These are phyloP conservation scores for Stigmatopora nigra DNA, from an alignment of 2,113 vertebrate species.

Conservation along the genomic window DNA sequence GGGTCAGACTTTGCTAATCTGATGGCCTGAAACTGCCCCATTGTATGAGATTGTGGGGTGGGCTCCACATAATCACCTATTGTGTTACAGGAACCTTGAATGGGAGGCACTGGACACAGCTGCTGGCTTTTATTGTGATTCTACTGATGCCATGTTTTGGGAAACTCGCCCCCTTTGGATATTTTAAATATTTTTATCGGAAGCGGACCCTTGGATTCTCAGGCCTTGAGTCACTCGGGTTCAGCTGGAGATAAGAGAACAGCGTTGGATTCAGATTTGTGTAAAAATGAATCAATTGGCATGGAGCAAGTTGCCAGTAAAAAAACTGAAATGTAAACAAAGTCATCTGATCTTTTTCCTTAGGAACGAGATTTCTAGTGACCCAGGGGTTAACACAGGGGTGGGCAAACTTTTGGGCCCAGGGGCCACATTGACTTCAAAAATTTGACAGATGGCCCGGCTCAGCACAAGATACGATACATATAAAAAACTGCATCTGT, in stretches of 20 bases:
- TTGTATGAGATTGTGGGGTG: constrained; percentile 45
- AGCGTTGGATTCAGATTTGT: no score
- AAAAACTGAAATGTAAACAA: no score
- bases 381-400: no score
- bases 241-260: background rate
- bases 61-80: constrained; percentile 67
- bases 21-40: constrained; percentile 49
- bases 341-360: no score
- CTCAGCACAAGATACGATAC: no score
- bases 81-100: constrained; percentile 58
- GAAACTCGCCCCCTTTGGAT: background rate
- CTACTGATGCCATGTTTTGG: constrained; percentile 5
- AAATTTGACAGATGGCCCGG: no score
- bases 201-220: background rate
- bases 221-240: background rate
- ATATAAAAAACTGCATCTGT: no score
- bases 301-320: no score
- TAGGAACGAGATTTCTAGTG: no score
- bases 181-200: background rate
- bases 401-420: no score
- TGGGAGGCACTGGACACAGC: constrained; percentile 45
- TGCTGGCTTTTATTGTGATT: constrained; percentile 32
- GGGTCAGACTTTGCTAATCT: constrained; percentile 62
- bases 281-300: no score
- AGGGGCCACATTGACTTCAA: no score